Evolutionary conservation across 2,888 invertebrate genomes (phyloP), one percentile per base, ranked within the genome.

Genomic region (Ectemnius cavifrons): DNA sequence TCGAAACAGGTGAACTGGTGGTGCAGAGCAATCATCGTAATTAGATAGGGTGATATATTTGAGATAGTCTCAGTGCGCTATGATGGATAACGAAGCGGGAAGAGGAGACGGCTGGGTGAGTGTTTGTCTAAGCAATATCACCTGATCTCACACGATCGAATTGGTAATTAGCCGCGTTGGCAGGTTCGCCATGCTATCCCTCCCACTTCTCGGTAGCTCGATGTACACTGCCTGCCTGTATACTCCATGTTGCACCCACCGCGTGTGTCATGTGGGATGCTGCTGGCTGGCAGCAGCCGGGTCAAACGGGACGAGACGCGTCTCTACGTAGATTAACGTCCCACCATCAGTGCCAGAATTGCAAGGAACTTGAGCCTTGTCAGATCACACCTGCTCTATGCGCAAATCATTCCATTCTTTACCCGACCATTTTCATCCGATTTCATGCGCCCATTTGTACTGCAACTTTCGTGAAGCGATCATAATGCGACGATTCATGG

Each of bases 161-260:
- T 77, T 73, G 75, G 79, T 80, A 79, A 82, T 82, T 80, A 82
- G 81, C 70, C 78, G 46, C 67, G 76, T 78, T 77, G 71, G 68
- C 78, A 71, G 77, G 78, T 78, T 74, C 60, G 74, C 68, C 63
- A 73, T 73, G 78, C 76, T 71, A 77, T 68, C 78, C 66, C 61
- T 63, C 56, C 45, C 61, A 56, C 62, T 56, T 66, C 67, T 6
- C 37, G 37, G 37, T 6, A 37, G 37, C 37, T 6, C 8, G 37
- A 37, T 6, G 37, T 6, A 37, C 11, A 11, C 37, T 8, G 8
- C 1, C 37, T 37, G 11, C 37, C 37, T 37, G 8, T 37, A 37
- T 37, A 37, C 37, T 11, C 8, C 8, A 37, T 37, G 37, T 37
- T 11, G 37, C 37, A 37, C 37, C 37, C 37, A 37, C 37, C 37